Evolutionary conservation across 2,113 vertebrate species (phyloP).

Genomic region (Melospiza georgiana): DNA sequence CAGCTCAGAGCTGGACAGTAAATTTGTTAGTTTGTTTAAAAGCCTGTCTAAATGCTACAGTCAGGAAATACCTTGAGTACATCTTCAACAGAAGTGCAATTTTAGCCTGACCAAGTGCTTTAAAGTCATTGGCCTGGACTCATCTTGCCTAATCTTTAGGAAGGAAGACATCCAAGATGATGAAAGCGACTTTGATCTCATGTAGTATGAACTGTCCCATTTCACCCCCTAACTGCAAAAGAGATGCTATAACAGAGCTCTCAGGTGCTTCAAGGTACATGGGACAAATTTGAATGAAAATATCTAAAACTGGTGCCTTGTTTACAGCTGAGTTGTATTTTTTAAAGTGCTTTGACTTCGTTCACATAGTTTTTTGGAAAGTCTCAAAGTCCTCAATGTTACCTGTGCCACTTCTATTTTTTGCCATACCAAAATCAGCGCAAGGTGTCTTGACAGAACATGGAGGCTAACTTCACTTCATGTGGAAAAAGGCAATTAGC

Average conservation of each 20-base stretch:
- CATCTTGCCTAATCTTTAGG: background rate
- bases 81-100: background rate
- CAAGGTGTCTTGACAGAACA: background rate
- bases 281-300: background rate
- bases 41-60: background rate
- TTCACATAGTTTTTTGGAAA: background rate
- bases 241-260: background rate
- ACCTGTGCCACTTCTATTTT: background rate
- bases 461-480: background rate
- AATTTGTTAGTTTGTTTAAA: background rate
- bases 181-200: background rate
- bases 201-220: fast-evolving
- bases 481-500: background rate
- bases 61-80: background rate
- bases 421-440: background rate
- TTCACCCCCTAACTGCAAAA: background rate
- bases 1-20: background rate
- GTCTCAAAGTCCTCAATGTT: background rate
- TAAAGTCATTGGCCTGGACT: background rate
- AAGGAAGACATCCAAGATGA: background rate
- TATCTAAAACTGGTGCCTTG: background rate
- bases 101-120: background rate
- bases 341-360: background rate
- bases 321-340: background rate
- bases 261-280: background rate